Evolutionary conservation across 2,113 vertebrate species (phyloP).

Genomic region (Trichechus manatus): DNA sequence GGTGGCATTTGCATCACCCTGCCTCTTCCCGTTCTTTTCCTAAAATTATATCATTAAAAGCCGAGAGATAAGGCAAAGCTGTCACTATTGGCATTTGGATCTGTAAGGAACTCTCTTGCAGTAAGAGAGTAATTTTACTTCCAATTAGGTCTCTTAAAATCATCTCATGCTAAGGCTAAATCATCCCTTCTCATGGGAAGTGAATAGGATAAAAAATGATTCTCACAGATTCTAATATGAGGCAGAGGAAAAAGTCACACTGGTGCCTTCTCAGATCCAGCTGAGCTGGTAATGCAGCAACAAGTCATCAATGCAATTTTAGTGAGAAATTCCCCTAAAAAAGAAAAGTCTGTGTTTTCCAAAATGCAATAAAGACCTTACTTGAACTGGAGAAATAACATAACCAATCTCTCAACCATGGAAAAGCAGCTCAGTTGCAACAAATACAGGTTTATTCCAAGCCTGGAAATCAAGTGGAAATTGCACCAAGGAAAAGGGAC

Average conservation of each 20-base stretch:
- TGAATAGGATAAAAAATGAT: slow-evolving; percentile 56
- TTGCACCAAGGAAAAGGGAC: slow-evolving; percentile 37
- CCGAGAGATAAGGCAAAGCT: slow-evolving; percentile 45
- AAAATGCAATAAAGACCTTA: slow-evolving; percentile 64
- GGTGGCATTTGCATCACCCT: slow-evolving; percentile 41
- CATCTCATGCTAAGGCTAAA: slow-evolving; percentile 19
- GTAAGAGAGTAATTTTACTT: slow-evolving; percentile 72
- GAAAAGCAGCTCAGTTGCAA: slow-evolving; percentile 55
- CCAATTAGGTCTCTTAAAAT: slow-evolving; percentile 73
- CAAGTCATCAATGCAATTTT: slow-evolving; percentile 41
- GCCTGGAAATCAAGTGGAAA: slow-evolving; percentile 52
- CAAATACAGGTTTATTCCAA: slow-evolving; percentile 56
- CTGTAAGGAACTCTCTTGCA: slow-evolving; percentile 49
- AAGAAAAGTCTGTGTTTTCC: slow-evolving; percentile 58
- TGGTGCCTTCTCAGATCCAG: slow-evolving; percentile 16
- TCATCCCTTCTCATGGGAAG: slow-evolving; percentile 63
- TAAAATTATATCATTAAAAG: slow-evolving; percentile 69
- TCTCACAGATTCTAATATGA: slow-evolving; percentile 54
- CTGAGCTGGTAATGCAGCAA: not conserved
- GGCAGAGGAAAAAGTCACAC: not conserved
- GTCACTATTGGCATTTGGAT: slow-evolving; percentile 70
- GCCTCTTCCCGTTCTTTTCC: slow-evolving; percentile 5
- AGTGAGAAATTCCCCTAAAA: slow-evolving; percentile 51
- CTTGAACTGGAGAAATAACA: slow-evolving; percentile 40
- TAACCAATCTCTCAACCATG: slow-evolving; percentile 15